A percentile compares a stretch with the other conserved stretches of the same genome.
Conservation (phyloP, 2,797 vertebrate species). For the Sphenodon punctatus region DNA sequence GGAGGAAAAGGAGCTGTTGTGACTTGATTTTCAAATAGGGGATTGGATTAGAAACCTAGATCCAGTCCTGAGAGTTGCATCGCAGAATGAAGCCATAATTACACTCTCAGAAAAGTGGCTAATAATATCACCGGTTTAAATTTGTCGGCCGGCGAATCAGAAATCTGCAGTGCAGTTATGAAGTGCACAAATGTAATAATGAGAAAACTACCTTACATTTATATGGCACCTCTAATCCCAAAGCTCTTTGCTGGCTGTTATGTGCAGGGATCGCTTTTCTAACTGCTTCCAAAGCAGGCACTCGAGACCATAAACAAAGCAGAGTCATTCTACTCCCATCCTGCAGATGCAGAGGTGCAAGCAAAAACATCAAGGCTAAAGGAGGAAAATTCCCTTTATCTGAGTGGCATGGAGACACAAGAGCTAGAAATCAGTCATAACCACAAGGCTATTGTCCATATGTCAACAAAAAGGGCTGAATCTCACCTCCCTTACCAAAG, state of each 20-base stretch:
- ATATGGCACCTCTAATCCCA: neutral
- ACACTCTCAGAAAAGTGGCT: constrained; percentile 50
- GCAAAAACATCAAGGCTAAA: constrained; percentile 31
- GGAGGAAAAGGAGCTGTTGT: constrained; percentile 11
- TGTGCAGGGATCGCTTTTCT: neutral
- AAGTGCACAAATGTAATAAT: constrained; percentile 29
- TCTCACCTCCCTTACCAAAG: too few relatives aligned
- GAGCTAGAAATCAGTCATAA: neutral
- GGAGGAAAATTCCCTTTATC: neutral
- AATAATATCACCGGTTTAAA: constrained; percentile 41
- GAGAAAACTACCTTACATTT: constrained; percentile 23
- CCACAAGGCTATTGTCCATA: neutral
- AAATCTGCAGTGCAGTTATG: constrained; percentile 42
- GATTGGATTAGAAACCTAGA: constrained; percentile 47
- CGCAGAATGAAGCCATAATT: constrained; percentile 58
- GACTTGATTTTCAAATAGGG: constrained; percentile 47
- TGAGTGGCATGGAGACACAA: neutral
- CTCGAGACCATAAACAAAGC: neutral
- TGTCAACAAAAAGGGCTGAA: too few relatives aligned
- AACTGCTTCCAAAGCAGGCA: accelerated
- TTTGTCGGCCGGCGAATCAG: constrained; percentile 36
- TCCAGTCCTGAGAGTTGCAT: constrained; percentile 6
- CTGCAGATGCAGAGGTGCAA: neutral
- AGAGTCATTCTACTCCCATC: constrained; percentile 2
- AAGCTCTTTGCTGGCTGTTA: neutral